Conservation (phyloP, 2,113 vertebrate species). For the Willisornis vidua region DNA sequence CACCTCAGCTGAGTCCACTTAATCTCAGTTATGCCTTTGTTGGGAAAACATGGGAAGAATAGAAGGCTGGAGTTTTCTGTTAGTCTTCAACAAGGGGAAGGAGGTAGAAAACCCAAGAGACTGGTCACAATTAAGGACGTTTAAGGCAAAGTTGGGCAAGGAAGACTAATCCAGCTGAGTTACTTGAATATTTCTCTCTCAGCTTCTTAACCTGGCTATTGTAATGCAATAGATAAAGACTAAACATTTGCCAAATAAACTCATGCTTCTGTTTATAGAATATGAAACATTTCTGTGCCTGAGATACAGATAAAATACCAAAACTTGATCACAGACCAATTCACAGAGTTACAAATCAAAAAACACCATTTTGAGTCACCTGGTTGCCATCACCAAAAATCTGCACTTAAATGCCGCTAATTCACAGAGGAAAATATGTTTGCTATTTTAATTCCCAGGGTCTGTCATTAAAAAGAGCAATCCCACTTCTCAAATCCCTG, state of each 20-base stretch:
- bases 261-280: neutral
- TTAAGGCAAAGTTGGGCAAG: neutral
- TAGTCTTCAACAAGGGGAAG: neutral
- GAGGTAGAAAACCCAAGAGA: neutral
- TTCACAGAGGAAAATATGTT: neutral
- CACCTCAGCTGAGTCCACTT: conserved; percentile 36
- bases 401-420: neutral
- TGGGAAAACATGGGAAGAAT: neutral
- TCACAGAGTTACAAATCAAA: neutral
- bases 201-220: neutral
- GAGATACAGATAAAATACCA: neutral
- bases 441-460: neutral
- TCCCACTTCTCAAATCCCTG: neutral
- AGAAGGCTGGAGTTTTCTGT: neutral
- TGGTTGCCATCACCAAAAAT: neutral
- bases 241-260: neutral
- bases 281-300: neutral
- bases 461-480: neutral
- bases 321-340: neutral
- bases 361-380: neutral
- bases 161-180: neutral
- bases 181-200: neutral
- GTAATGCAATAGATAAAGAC: neutral
- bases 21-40: neutral
- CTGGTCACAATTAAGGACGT: neutral